Percentiles rank a stretch among this genome's conserved stretches.
These are phyloP conservation scores for Anthoscopus minutus DNA, from an alignment of 2,113 vertebrate species.

Conservation along the genomic window DNA sequence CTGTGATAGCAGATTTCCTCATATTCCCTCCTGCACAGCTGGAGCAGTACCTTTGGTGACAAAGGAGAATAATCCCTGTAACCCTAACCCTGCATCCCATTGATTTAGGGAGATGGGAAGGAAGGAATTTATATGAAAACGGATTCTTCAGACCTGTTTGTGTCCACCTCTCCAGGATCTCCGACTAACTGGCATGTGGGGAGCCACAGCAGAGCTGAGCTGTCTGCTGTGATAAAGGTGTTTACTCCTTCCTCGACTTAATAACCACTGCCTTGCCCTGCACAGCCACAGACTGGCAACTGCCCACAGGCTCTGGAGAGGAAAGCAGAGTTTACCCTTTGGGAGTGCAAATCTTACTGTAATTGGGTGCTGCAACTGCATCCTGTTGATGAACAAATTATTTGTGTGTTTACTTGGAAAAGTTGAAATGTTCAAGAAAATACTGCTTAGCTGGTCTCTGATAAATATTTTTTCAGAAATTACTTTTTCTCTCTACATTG, in stretches of 20 bases:
- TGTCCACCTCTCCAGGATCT: not conserved
- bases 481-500: not conserved
- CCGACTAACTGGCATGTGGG: not conserved
- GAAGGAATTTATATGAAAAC: not conserved
- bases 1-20: fast-evolving
- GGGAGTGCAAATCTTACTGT: not conserved
- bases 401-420: conserved; percentile 1
- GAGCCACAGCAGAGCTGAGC: not conserved
- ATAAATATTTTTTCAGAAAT: not conserved
- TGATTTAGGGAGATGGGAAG: not conserved
- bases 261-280: not conserved
- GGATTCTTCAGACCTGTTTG: not conserved
- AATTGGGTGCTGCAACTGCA: not conserved
- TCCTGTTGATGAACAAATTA: not conserved
- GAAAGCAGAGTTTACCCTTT: not conserved
- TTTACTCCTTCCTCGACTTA: not conserved
- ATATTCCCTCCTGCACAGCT: not conserved
- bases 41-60: not conserved
- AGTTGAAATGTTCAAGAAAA: not conserved
- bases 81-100: not conserved
- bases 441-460: not conserved
- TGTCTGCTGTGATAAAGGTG: not conserved
- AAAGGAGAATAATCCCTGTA: not conserved
- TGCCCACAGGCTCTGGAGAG: not conserved
- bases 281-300: not conserved